Conservation (phyloP, 2,888 invertebrate species). For the Tinea trinotella region DNA sequence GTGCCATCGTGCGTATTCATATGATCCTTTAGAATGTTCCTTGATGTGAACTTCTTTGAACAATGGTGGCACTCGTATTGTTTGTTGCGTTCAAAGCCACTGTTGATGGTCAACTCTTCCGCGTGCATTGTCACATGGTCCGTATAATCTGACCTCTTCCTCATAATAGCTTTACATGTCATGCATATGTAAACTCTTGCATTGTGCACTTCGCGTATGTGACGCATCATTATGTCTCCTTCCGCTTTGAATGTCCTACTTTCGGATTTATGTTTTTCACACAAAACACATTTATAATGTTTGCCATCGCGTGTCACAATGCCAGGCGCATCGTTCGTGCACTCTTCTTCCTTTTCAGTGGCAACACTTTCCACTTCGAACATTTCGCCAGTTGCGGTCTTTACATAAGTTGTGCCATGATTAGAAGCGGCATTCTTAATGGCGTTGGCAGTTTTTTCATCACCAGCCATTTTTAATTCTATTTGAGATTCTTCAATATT, state of each 20-base stretch:
- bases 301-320: conserved; percentile 26
- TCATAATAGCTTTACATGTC: conserved; percentile 77
- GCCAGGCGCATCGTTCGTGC: no score
- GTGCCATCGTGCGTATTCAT: conserved; percentile 76
- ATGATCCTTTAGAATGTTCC: conserved; percentile 80
- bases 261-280: conserved; percentile 30
- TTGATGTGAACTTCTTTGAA: conserved; percentile 78
- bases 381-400: conserved; percentile 59
- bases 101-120: background rate
- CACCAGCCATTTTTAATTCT: conserved; percentile 56
- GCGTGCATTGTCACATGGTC: conserved; percentile 62
- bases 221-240: conserved; percentile 74
- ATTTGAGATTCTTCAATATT: conserved; percentile 60
- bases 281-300: conserved; percentile 41
- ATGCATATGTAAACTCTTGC: conserved; percentile 79
- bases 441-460: conserved; percentile 40
- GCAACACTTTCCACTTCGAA: conserved; percentile 40
- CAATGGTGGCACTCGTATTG: conserved; percentile 76
- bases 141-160: conserved; percentile 75
- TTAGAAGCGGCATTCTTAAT: conserved; percentile 31
- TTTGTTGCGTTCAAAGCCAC: conserved; percentile 37
- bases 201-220: conserved; percentile 75
- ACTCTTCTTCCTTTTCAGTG: background rate
- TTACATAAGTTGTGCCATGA: conserved; percentile 43
- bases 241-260: conserved; percentile 22